phyloP scores from a whole-genome alignment of 2,797 vertebrate species.

The Amniataba percoides region DNA sequence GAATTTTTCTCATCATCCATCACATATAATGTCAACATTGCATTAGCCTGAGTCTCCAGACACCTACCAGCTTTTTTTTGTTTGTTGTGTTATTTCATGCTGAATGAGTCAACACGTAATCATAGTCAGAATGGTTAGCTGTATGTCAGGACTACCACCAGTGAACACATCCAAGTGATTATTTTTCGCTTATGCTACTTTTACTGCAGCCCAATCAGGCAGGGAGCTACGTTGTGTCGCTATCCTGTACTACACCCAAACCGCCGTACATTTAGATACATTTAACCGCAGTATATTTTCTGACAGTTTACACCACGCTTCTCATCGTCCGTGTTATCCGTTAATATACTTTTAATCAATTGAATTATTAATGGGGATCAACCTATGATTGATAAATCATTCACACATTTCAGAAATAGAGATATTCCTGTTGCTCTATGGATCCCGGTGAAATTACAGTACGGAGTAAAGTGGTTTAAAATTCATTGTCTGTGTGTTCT shows the following conservation, averaged over 20 bases:
- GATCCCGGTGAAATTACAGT: conserved; percentile 36
- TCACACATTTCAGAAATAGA: conserved; percentile 17
- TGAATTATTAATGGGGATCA: background rate
- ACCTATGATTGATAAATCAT: conserved; percentile 11
- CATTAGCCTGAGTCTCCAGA: background rate
- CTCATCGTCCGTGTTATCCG: background rate
- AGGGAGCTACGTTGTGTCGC: background rate
- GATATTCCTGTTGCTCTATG: conserved; percentile 14
- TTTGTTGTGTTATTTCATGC: background rate
- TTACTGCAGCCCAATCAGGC: conserved; percentile 4
- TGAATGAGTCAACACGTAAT: conserved; percentile 1
- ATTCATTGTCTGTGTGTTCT: conserved; percentile 59
- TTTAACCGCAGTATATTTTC: too few species aligned
- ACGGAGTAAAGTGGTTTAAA: conserved; percentile 40
- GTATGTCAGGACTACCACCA: background rate
- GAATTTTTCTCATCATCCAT: too few species aligned
- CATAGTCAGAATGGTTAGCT: conserved; percentile 8
- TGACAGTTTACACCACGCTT: background rate
- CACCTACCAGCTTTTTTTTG: conserved; percentile 9
- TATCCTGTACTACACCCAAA: background rate
- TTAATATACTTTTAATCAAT: conserved; percentile 21
- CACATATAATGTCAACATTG: background rate
- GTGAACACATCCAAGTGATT: conserved; percentile 11
- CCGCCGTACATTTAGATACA: too few species aligned
- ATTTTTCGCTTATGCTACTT: background rate